Evolutionary conservation across 2,888 invertebrate species (phyloP).

Genomic region (Diarsia brunnea): DNA sequence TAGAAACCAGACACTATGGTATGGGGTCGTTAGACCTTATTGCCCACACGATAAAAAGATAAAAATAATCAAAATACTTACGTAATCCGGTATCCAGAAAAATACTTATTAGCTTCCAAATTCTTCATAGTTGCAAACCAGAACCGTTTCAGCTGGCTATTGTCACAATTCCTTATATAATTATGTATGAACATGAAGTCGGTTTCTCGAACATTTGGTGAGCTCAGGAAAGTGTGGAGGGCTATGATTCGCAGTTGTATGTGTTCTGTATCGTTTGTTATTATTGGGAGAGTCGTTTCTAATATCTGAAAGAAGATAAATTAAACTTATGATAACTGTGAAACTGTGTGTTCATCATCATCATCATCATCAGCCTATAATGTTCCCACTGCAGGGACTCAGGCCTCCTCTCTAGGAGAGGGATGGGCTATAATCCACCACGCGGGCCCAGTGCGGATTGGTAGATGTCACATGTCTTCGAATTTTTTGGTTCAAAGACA

Average conservation of each 20-base stretch:
- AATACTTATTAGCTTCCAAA: conserved; percentile 91
- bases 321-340: too few species aligned
- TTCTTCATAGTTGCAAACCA: conserved; percentile 93
- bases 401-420: too few species aligned
- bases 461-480: too few species aligned
- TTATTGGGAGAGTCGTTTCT: conserved; percentile 91
- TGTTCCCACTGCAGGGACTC: too few species aligned
- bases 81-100: conserved; percentile 93
- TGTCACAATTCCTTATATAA: conserved; percentile 91
- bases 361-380: too few species aligned
- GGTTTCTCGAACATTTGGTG: conserved; percentile 91
- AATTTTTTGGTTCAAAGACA: too few species aligned
- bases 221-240: conserved; percentile 91
- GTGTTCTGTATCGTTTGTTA: conserved; percentile 92
- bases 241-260: conserved; percentile 93
- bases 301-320: conserved; percentile 83
- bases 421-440: too few species aligned
- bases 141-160: conserved; percentile 92
- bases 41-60: too few species aligned
- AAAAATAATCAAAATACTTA: conserved; percentile 80
- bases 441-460: too few species aligned
- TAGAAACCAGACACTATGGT: too few species aligned
- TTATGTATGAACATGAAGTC: conserved; percentile 93
- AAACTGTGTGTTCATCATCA: too few species aligned
- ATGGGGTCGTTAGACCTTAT: too few species aligned